phyloP scores from a whole-genome alignment of 2,797 vertebrate genomes.

The Danio tinwini region DNA sequence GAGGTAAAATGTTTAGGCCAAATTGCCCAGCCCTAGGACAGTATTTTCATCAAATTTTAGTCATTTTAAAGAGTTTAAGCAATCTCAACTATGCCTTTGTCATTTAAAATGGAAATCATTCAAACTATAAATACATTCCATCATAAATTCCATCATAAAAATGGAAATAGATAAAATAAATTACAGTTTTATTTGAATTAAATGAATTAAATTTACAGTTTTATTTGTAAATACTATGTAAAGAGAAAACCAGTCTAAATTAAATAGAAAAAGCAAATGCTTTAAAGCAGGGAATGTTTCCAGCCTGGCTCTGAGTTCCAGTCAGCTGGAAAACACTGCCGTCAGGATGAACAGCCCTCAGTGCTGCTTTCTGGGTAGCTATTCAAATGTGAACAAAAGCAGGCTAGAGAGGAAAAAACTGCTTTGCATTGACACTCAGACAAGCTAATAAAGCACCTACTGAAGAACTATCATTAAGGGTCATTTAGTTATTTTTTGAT shows the following conservation, averaged over 20 bases:
- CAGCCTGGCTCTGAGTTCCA: conserved; percentile 31
- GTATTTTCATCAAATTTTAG: too few relatives aligned
- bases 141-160: too few relatives aligned
- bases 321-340: conserved; percentile 44
- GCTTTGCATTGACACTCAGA: conserved; percentile 27
- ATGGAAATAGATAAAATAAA: background rate
- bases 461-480: conserved; percentile 30
- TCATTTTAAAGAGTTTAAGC: too few relatives aligned
- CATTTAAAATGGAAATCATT: too few relatives aligned
- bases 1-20: too few relatives aligned
- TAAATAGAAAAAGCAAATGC: background rate
- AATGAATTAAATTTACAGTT: background rate
- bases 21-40: too few relatives aligned
- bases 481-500: conserved; percentile 31
- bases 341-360: conserved; percentile 31
- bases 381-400: conserved; percentile 52
- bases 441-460: conserved; percentile 38
- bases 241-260: background rate
- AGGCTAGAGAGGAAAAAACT: conserved; percentile 31
- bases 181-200: background rate
- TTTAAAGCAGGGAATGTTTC: conserved; percentile 8
- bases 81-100: background rate
- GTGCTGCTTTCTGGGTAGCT: conserved; percentile 45
- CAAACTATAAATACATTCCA: too few relatives aligned
- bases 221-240: background rate